A percentile compares a stretch with the other conserved stretches of the same genome.
Conservation (phyloP, 2,113 vertebrate genomes). For the Dicrurus megarhynchus region DNA sequence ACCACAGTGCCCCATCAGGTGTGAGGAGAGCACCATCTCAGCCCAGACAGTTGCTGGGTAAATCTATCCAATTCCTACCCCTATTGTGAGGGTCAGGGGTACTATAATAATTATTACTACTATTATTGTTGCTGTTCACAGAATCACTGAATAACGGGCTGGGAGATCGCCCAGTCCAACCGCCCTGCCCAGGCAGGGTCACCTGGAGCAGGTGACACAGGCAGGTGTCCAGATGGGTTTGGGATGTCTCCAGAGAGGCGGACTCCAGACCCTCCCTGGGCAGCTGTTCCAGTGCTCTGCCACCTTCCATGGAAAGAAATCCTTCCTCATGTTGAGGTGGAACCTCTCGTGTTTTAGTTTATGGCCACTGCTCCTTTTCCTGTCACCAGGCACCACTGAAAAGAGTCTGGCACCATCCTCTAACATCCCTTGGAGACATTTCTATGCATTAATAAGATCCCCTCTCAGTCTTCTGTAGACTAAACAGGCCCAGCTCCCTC, state of each 20-base stretch:
- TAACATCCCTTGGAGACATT: neutral
- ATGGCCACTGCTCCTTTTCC: neutral
- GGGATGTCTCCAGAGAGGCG: neutral
- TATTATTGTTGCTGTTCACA: neutral
- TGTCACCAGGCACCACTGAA: neutral
- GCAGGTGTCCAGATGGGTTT: neutral
- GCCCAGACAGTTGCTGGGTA: fast-evolving
- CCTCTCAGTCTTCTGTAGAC: neutral
- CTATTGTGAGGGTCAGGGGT: too few relatives aligned
- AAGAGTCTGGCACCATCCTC: neutral
- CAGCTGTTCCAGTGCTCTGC: neutral
- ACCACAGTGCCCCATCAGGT: too few relatives aligned
- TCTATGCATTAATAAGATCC: neutral
- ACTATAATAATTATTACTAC: neutral
- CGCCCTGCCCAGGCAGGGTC: neutral
- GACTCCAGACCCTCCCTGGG: neutral
- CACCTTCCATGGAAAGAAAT: neutral
- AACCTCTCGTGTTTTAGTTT: neutral
- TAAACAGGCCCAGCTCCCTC: neutral
- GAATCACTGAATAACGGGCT: neutral
- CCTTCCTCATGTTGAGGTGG: neutral
- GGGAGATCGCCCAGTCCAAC: neutral
- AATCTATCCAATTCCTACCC: fast-evolving
- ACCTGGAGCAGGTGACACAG: neutral
- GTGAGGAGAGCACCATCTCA: fast-evolving